Conservation (phyloP, 2,797 vertebrate genomes). For the Dermochelys coriacea region DNA sequence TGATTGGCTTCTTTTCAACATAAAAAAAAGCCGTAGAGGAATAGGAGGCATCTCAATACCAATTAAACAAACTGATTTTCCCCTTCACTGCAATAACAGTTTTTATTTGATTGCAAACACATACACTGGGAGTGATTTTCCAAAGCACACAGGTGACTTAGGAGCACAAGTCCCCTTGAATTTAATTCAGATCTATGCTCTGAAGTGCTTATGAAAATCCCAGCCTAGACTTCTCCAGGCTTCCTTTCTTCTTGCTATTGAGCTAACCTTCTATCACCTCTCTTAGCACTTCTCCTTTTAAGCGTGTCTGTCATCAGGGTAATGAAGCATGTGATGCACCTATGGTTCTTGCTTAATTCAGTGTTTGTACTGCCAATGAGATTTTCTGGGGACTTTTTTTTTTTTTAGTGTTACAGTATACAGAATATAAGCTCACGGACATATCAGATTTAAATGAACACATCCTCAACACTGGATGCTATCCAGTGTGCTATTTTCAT, state of each 20-base stretch:
- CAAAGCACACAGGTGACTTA: neutral
- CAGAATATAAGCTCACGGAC: slow-evolving; percentile 42
- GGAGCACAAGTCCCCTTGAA: neutral
- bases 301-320: neutral
- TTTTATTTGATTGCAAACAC: neutral
- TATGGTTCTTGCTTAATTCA: slow-evolving; percentile 21
- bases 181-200: neutral
- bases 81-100: slow-evolving; percentile 6
- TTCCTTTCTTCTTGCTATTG: neutral
- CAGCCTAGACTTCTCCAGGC: neutral
- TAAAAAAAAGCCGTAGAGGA: neutral
- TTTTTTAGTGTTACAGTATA: neutral
- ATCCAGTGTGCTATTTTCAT: neutral
- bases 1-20: neutral
- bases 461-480: neutral
- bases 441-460: slow-evolving; percentile 22
- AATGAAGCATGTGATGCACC: neutral
- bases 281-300: neutral
- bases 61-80: neutral
- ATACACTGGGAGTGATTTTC: neutral
- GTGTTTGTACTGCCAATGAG: slow-evolving; percentile 41
- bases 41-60: neutral
- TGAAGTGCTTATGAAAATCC: neutral
- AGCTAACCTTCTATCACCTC: neutral
- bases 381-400: neutral